Percentiles rank a stretch among this genome's conserved stretches.
Evolutionary conservation across 1,140 invertebrate genomes (phyloP).

Genomic region (Bradysia coprophila): DNA sequence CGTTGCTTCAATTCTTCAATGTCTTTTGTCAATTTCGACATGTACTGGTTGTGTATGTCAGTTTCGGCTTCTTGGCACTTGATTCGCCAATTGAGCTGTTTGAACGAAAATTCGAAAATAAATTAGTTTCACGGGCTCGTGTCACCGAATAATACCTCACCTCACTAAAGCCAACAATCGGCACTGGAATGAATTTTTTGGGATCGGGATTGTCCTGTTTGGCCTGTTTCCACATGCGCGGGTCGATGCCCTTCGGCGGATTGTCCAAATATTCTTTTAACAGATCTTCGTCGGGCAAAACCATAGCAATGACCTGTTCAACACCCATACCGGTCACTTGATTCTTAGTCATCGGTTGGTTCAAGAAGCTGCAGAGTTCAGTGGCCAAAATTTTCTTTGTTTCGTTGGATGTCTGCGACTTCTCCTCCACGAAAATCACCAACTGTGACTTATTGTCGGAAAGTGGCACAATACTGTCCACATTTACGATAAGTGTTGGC

Average conservation of each 20-base stretch:
- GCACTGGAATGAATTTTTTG: conserved; percentile 72
- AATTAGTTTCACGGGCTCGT: conserved; percentile 1
- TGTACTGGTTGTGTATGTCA: conserved; percentile 50
- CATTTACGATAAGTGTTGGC: conserved; percentile 56
- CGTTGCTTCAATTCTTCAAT: conserved; percentile 53
- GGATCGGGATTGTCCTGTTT: conserved; percentile 86
- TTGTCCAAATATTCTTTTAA: conserved; percentile 77
- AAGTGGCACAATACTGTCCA: conserved; percentile 55
- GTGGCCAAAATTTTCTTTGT: conserved; percentile 45
- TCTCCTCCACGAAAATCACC: conserved; percentile 61
- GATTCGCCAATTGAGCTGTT: conserved; percentile 54
- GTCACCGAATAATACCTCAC: conserved; percentile 13
- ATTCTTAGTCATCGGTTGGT: conserved; percentile 44
- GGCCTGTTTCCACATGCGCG: conserved; percentile 72
- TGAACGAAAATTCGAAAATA: conserved; percentile 24
- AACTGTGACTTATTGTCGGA: conserved; percentile 62
- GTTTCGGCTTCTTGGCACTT: conserved; percentile 67
- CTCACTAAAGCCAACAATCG: conserved; percentile 72
- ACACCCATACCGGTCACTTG: conserved; percentile 49
- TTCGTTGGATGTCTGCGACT: conserved; percentile 42
- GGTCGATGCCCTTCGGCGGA: conserved; percentile 62
- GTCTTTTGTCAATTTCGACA: conserved; percentile 56
- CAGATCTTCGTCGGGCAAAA: conserved; percentile 48
- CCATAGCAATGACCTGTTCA: conserved; percentile 35
- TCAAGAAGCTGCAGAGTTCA: conserved; percentile 48